Conservation (phyloP, 2,888 invertebrate species). For the Cephalotes varians region DNA sequence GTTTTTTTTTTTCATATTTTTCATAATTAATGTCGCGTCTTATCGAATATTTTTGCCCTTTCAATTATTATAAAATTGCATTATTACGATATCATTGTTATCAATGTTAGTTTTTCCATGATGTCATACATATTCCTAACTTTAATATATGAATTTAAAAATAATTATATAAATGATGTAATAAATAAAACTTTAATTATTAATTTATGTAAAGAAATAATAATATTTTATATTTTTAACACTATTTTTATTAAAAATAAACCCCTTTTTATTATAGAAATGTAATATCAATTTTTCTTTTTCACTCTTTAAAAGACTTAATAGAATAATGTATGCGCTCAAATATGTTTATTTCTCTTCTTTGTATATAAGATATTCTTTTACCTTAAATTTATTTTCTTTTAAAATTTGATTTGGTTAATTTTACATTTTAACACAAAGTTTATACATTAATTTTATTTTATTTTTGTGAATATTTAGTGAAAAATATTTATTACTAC, state of each 20-base stretch:
- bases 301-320: neutral
- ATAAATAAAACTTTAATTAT: neutral
- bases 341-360: neutral
- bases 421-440: neutral
- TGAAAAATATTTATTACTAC: conserved; percentile 7
- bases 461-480: neutral
- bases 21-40: neutral
- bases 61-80: neutral
- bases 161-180: neutral
- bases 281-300: neutral
- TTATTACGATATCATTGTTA: neutral
- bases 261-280: no score
- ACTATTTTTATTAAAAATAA: neutral
- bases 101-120: neutral
- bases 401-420: neutral
- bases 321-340: neutral
- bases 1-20: neutral
- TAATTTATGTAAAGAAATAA: neutral
- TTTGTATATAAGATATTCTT: no score
- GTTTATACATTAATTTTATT: conserved; percentile 1
- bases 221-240: neutral
- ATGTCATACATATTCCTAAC: neutral
- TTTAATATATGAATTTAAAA: neutral
- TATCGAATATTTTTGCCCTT: neutral
- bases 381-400: neutral